Percentiles rank a stretch among this genome's conserved stretches.
phyloP scores from a whole-genome alignment of 2,888 invertebrate species.

The Malthinus flaveolus region DNA sequence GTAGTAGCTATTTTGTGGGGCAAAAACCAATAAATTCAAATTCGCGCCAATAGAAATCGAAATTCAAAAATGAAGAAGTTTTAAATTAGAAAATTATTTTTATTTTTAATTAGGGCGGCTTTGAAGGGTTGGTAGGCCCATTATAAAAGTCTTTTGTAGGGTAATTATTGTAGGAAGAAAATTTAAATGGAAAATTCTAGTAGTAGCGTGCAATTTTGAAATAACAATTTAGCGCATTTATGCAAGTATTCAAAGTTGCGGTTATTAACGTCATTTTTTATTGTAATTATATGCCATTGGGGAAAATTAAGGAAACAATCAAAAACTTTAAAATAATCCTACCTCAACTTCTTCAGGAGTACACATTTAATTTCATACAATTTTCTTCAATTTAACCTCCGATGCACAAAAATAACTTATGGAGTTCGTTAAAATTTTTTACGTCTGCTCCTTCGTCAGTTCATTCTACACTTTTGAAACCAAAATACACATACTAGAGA shows the following conservation, averaged over 20 bases:
- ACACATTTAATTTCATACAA: conserved; percentile 48
- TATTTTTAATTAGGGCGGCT: too few relatives aligned
- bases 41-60: too few relatives aligned
- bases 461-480: conserved; percentile 1
- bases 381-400: not conserved
- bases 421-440: too few relatives aligned
- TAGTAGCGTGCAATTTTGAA: conserved; percentile 42
- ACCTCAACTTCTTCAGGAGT: conserved; percentile 58
- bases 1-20: too few relatives aligned
- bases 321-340: conserved; percentile 26
- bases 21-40: too few relatives aligned
- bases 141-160: not conserved
- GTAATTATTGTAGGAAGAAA: not conserved
- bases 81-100: too few relatives aligned
- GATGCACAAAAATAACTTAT: not conserved
- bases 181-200: not conserved
- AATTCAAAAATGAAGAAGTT: too few relatives aligned
- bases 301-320: conserved; percentile 12
- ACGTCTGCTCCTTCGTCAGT: conserved; percentile 9
- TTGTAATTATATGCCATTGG: conserved; percentile 1
- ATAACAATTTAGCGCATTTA: conserved; percentile 40
- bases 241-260: conserved; percentile 38
- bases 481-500: conserved; percentile 1
- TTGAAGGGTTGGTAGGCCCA: not conserved
- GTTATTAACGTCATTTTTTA: conserved; percentile 29